Percentiles rank a stretch among this genome's conserved stretches.
Conservation (phyloP, 1,140 invertebrate genomes). For the Rhagoletis pomonella region DNA sequence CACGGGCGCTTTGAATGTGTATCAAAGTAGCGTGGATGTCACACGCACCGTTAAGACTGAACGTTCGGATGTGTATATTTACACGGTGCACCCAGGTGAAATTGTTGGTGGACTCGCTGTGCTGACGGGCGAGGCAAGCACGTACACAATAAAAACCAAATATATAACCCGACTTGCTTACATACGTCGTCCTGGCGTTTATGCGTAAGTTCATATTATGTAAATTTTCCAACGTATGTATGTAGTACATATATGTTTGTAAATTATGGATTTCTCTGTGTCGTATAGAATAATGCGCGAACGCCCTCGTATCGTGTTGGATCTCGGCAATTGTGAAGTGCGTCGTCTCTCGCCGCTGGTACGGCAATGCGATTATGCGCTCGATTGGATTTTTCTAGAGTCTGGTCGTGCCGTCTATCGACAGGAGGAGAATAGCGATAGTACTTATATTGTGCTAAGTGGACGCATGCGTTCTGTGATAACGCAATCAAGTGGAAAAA, state of each 20-base stretch:
- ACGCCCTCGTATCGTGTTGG: slow-evolving; percentile 91
- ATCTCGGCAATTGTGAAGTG: slow-evolving; percentile 95
- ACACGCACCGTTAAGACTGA: slow-evolving; percentile 64
- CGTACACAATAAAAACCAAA: slow-evolving; percentile 93
- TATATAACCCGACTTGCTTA: slow-evolving; percentile 87
- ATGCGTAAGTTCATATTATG: slow-evolving; percentile 77
- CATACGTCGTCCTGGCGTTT: slow-evolving; percentile 89
- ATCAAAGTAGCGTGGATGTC: slow-evolving; percentile 83
- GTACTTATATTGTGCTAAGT: slow-evolving; percentile 97
- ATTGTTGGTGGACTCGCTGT: slow-evolving; percentile 95
- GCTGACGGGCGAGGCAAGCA: slow-evolving; percentile 95
- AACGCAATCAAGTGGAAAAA: slow-evolving; percentile 93
- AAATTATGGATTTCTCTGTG: not conserved
- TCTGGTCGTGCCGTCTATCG: slow-evolving; percentile 96
- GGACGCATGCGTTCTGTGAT: slow-evolving; percentile 97
- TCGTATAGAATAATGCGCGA: slow-evolving; percentile 87
- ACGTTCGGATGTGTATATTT: slow-evolving; percentile 65
- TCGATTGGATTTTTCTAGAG: slow-evolving; percentile 98
- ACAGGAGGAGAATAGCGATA: slow-evolving; percentile 96
- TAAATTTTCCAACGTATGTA: not conserved
- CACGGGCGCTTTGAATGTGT: slow-evolving; percentile 87
- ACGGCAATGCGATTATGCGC: slow-evolving; percentile 98
- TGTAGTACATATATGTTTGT: not conserved
- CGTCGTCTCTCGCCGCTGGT: slow-evolving; percentile 95
- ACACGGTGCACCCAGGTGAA: slow-evolving; percentile 82